These are phyloP conservation scores for Fukomys damarensis DNA, from an alignment of 2,113 vertebrate genomes.

Conservation along the genomic window DNA sequence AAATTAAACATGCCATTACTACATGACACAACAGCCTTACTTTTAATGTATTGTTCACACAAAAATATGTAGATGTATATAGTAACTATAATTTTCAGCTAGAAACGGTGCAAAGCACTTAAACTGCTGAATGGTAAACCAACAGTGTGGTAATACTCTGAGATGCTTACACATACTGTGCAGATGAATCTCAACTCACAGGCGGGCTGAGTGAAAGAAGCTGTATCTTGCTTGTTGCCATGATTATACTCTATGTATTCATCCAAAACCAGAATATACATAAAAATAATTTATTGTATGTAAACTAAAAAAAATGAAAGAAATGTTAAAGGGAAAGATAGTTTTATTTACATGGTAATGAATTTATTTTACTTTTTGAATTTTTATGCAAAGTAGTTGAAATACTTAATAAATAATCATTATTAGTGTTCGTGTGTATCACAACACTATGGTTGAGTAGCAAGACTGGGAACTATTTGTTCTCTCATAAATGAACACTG, in stretches of 20 bases:
- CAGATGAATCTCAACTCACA: background rate
- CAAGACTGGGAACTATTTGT: background rate
- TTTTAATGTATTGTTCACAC: slow-evolving; percentile 49
- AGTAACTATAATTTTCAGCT: slow-evolving; percentile 37
- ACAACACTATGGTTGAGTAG: background rate
- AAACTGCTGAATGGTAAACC: background rate
- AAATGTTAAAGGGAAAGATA: background rate
- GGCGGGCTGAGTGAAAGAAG: background rate
- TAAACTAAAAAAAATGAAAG: background rate
- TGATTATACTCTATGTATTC: background rate
- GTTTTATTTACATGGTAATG: background rate
- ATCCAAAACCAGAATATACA: background rate
- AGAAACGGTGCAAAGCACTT: slow-evolving; percentile 1
- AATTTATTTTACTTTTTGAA: slow-evolving; percentile 22
- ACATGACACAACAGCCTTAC: slow-evolving; percentile 31
- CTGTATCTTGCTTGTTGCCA: background rate
- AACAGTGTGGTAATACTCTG: background rate
- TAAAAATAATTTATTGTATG: background rate
- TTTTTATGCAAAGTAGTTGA: background rate
- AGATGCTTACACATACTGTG: background rate
- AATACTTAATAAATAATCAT: slow-evolving; percentile 3
- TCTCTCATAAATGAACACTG: background rate
- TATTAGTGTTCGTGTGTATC: background rate
- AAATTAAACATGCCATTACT: slow-evolving; percentile 46
- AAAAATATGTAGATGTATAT: background rate